These are phyloP conservation scores for Hydriomena furcata DNA, from an alignment of 2,888 invertebrate species.

Conservation along the genomic window DNA sequence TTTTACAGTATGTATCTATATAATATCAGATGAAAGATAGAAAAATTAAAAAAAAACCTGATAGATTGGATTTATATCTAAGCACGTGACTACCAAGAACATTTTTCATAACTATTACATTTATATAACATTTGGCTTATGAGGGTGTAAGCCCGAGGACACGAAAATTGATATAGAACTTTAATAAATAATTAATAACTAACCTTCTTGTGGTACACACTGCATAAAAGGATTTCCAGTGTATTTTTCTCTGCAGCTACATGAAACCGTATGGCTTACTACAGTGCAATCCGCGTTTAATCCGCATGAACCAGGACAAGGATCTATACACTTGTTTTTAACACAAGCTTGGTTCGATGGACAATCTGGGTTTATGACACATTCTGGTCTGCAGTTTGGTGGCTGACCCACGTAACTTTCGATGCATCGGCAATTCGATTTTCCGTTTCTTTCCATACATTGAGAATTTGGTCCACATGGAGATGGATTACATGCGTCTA, in stretches of 20 bases:
- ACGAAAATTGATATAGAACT: neutral
- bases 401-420: slow-evolving; percentile 90
- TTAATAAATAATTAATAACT: slow-evolving; percentile 14
- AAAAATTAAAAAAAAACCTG: no score
- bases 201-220: slow-evolving; percentile 85
- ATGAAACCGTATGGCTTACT: slow-evolving; percentile 91
- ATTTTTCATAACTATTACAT: no score
- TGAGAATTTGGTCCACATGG: slow-evolving; percentile 93
- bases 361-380: slow-evolving; percentile 92
- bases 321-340: slow-evolving; percentile 91
- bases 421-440: slow-evolving; percentile 90
- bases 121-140: no score
- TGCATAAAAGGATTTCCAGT: slow-evolving; percentile 93
- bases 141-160: no score
- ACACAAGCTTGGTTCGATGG: slow-evolving; percentile 90
- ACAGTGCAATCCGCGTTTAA: slow-evolving; percentile 91
- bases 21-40: no score
- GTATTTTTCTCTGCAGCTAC: slow-evolving; percentile 89
- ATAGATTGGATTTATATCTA: no score
- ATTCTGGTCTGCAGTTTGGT: slow-evolving; percentile 92
- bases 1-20: no score
- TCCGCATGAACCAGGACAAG: slow-evolving; percentile 92
- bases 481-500: slow-evolving; percentile 87
- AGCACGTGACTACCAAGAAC: no score
- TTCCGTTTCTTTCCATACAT: slow-evolving; percentile 86